These are phyloP conservation scores for Temnopleurus reevesii DNA, from an alignment of 53 echinoderm and acorn worm species.

Conservation along the genomic window DNA sequence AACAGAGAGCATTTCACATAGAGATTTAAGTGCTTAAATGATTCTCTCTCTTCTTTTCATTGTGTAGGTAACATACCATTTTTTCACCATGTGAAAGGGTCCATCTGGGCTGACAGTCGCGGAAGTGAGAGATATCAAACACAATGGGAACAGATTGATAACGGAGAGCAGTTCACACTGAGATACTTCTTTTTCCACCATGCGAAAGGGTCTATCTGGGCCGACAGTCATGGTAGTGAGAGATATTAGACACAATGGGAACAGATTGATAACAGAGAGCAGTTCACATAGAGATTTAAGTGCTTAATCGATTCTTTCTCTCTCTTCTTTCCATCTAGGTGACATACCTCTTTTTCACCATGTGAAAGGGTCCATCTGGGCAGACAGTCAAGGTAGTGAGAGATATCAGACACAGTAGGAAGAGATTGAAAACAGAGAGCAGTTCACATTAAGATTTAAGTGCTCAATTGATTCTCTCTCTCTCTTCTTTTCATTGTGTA, in stretches of 20 bases:
- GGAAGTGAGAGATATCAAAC: conserved; percentile 59
- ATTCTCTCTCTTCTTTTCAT: no score
- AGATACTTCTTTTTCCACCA: conserved; percentile 88
- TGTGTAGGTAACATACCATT: conserved; percentile 89
- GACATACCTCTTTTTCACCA: conserved; percentile 80
- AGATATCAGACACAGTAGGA: no score
- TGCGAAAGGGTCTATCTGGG: conserved; percentile 90
- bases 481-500: no score
- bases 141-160: conserved; percentile 97
- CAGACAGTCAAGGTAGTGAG: no score
- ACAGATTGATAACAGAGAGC: conserved; percentile 92
- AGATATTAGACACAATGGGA: conserved; percentile 90
- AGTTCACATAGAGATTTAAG: no score
- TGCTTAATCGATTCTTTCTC: no score
- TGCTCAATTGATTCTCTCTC: no score
- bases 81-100: conserved; percentile 95
- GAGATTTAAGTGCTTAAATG: no score
- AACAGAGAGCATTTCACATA: no score
- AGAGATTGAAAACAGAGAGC: no score
- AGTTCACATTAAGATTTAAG: no score
- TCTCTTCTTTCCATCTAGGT: no score
- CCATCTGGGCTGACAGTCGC: conserved; percentile 88
- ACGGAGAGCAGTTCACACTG: conserved; percentile 88
- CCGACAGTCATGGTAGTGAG: conserved; percentile 81
- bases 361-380: conserved; percentile 88